Percentiles rank a stretch among this genome's conserved stretches.
phyloP scores from a whole-genome alignment of 2,113 vertebrate genomes.

The Mormyrus lacerda region DNA sequence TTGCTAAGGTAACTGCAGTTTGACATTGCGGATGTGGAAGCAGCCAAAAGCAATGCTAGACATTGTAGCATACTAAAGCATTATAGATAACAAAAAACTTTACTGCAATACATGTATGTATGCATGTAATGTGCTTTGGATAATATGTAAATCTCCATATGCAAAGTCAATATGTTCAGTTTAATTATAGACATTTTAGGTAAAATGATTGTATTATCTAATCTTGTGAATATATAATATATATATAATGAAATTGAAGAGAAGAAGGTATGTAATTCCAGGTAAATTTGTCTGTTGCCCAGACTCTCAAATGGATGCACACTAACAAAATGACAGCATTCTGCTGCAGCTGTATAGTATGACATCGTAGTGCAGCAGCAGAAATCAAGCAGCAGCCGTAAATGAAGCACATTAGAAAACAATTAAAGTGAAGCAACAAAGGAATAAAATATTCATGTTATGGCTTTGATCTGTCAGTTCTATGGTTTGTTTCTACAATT shows the following conservation, averaged over 20 bases:
- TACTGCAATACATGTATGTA: background rate
- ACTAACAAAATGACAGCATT: background rate
- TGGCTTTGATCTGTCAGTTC: background rate
- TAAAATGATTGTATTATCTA: slow-evolving; percentile 4
- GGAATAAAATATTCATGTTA: background rate
- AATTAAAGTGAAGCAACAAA: background rate
- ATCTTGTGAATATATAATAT: background rate
- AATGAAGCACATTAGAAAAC: background rate
- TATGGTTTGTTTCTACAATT: background rate
- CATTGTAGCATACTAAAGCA: slow-evolving; percentile 41
- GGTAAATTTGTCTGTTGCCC: background rate
- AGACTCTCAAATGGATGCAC: background rate
- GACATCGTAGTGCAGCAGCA: background rate
- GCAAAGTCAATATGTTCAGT: background rate
- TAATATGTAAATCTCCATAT: background rate
- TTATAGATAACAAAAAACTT: background rate
- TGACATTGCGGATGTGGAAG: slow-evolving; percentile 64
- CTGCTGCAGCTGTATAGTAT: background rate
- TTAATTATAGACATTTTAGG: background rate
- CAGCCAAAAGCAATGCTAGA: slow-evolving; percentile 54
- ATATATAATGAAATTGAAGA: background rate
- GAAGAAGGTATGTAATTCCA: background rate
- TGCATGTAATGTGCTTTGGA: background rate
- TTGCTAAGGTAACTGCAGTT: slow-evolving; percentile 67
- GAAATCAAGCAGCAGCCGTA: background rate